Evolutionary conservation across 2,888 invertebrate genomes (phyloP).

Genomic region (Drosophila vallismaia): DNA sequence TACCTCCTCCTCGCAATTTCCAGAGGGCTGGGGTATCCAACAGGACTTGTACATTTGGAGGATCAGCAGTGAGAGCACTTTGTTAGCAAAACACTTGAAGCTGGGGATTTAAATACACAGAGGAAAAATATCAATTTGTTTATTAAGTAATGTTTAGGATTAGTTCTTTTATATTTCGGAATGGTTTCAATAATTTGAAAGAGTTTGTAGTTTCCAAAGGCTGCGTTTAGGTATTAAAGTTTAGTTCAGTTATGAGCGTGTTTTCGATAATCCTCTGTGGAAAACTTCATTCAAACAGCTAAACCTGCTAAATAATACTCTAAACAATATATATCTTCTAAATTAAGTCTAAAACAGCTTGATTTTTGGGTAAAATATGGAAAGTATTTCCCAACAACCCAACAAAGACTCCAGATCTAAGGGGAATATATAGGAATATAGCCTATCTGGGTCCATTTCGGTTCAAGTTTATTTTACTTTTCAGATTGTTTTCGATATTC

Average conservation of each 20-base stretch:
- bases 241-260: no score
- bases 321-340: no score
- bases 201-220: no score
- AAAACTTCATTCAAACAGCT: no score
- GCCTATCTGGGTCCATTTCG: conserved; percentile 73
- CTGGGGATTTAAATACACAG: conserved; percentile 19
- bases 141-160: neutral
- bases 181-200: no score
- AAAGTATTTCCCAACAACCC: neutral
- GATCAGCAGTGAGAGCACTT: conserved; percentile 34
- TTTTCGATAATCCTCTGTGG: no score
- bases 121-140: neutral
- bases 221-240: no score
- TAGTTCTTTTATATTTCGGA: no score
- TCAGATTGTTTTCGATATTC: no score
- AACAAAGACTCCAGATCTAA: no score
- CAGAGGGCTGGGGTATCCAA: conserved; percentile 31
- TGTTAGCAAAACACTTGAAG: conserved; percentile 59
- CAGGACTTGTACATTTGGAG: conserved; percentile 32
- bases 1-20: conserved; percentile 38
- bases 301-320: no score
- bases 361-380: neutral
- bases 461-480: neutral
- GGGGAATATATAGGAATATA: no score
- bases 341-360: neutral